Evolutionary conservation across 2,113 vertebrate genomes (phyloP), one percentile per base, ranked within the genome.

Genomic region (Paraplagusia blochii): DNA sequence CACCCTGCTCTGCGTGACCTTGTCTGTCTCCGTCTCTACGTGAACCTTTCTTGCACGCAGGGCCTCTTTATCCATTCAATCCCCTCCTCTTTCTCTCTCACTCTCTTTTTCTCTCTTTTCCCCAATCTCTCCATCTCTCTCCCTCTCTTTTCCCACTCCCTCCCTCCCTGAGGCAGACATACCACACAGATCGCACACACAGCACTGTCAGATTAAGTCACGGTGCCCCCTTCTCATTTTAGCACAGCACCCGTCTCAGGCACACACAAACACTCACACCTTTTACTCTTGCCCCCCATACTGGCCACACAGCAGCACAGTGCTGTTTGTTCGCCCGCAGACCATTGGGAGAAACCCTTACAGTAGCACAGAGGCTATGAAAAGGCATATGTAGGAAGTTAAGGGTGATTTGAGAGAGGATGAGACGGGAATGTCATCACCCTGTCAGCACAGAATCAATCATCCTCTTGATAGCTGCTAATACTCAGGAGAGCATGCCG

Each of bases 131-230:
- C 67, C 78, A 65, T 74, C 67, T 78, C 51, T 19, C 53, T 70
- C 18, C 48, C 66, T 55, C 38, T 66, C 66, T 15, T 38, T 70
- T 57, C 63, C 59, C 59, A 53, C 78, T 80, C 80, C 68, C 58
- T 54, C 69, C 77, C 63, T 79, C 80, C 63, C 80, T 36, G 80
- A 85, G 70, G 84, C 86, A 63, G 77, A 81, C 78, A 89, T 87
- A 84, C 85, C 88, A 87, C 86, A 87, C 88, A 90, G 83, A 84
- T 85, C 58, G 85, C 82, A 80, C 22, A 80, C 22, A 29, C 78
- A 83, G 84, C 80, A 79, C 83, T 88, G 86, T 86, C 87, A 83
- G 80, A 86, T 88, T 87, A 87, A 88, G 87, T 84, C 84, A 85
- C 69, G 74, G 79, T 77, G 76, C 77, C 76, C 79, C 81, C 79